A percentile compares a stretch with the other conserved stretches of the same genome.
These are phyloP conservation scores for Caenorhabditis briggsae DNA, from an alignment of 1,140 invertebrate species.

Conservation along the genomic window DNA sequence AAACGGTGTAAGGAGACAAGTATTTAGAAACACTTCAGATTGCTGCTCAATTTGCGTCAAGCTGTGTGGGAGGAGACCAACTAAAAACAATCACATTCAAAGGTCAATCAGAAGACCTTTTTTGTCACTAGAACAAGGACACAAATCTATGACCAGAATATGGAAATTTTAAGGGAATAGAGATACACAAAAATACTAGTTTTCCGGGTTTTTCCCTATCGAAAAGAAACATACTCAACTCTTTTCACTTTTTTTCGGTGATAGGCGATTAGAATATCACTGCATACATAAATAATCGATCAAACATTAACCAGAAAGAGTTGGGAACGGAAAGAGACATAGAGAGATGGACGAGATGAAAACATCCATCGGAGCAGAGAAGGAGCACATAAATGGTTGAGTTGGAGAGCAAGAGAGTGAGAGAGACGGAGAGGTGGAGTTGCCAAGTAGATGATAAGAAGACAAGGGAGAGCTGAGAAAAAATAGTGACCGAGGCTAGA, in stretches of 20 bases:
- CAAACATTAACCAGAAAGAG: slow-evolving; percentile 42
- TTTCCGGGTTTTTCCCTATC: slow-evolving; percentile 9
- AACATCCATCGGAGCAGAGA: slow-evolving; percentile 35
- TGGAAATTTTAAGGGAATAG: neutral
- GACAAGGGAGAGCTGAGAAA: neutral
- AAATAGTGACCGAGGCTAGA: neutral
- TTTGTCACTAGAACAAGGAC: neutral
- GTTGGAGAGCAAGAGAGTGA: neutral
- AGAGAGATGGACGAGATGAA: slow-evolving; percentile 42
- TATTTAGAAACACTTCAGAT: slow-evolving; percentile 52
- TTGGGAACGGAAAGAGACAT: slow-evolving; percentile 28
- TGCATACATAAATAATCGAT: slow-evolving; percentile 56
- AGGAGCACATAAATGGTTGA: slow-evolving; percentile 27
- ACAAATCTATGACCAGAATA: neutral
- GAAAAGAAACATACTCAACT: slow-evolving; percentile 25
- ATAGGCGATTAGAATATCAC: slow-evolving; percentile 16
- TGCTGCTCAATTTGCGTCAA: slow-evolving; percentile 50
- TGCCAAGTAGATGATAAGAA: slow-evolving; percentile 17
- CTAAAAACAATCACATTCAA: neutral
- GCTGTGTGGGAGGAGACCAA: slow-evolving; percentile 25
- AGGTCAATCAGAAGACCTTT: neutral
- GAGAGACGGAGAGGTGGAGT: neutral
- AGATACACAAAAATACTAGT: neutral
- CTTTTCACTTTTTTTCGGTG: slow-evolving; percentile 41
- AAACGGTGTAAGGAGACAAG: slow-evolving; percentile 46